Conservation (phyloP, 2,113 vertebrate genomes). For the Abramis brama region DNA sequence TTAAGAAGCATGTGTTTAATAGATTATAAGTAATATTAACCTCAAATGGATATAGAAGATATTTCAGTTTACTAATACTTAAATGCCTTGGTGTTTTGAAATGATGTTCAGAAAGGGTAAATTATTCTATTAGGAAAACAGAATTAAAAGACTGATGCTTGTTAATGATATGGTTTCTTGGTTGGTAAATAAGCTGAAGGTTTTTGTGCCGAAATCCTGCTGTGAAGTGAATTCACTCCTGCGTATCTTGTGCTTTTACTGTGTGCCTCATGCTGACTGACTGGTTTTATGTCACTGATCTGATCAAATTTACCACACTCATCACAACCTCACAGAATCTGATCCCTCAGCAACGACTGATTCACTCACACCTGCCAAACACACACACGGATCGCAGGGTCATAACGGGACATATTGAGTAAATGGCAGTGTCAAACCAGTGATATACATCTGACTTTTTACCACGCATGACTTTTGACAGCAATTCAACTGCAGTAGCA, state of each 20-base stretch:
- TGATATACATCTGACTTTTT: background rate
- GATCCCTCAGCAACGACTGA: constrained; percentile 27
- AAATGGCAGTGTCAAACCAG: background rate
- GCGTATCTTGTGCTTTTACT: background rate
- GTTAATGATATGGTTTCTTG: background rate
- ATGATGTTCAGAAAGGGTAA: background rate
- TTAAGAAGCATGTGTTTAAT: background rate
- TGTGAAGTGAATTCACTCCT: constrained; percentile 2
- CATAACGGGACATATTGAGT: constrained; percentile 15
- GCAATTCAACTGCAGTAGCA: background rate
- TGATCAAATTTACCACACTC: constrained; percentile 57
- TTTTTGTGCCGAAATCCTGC: background rate
- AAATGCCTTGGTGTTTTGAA: background rate
- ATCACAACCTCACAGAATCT: constrained; percentile 47
- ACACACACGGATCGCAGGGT: constrained; percentile 23
- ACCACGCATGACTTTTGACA: constrained; percentile 33
- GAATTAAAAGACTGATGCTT: background rate
- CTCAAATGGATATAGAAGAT: background rate
- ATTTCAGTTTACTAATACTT: background rate
- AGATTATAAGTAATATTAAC: constrained; percentile 3
- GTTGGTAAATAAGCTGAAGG: background rate
- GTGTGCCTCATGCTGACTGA: constrained; percentile 33
- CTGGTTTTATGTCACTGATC: constrained; percentile 42
- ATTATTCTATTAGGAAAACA: background rate
- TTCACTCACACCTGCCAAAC: constrained; percentile 34